phyloP scores from a whole-genome alignment of 1,140 invertebrate species.

The Elysia chlorotica region DNA sequence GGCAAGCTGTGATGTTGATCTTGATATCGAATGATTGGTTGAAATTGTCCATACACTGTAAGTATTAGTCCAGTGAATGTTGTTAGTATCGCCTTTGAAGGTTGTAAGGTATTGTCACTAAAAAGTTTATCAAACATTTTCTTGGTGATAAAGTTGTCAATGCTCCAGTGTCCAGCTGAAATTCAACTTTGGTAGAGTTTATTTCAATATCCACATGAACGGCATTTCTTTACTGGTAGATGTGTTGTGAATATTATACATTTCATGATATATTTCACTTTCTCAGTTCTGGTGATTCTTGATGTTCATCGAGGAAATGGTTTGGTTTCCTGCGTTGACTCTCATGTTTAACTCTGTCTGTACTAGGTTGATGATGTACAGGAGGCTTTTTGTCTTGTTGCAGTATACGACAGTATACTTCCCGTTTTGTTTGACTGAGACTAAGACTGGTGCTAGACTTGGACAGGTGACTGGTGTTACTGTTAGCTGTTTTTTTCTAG shows the following conservation, averaged over 20 bases:
- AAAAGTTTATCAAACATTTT: neutral
- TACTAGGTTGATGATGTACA: too few species aligned
- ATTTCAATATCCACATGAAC: neutral
- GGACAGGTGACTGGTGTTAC: too few species aligned
- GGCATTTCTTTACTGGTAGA: neutral
- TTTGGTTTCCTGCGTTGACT: too few species aligned
- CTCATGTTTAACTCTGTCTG: too few species aligned
- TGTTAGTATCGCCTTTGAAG: neutral
- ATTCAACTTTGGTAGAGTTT: neutral
- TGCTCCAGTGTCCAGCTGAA: neutral
- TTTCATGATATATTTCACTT: neutral
- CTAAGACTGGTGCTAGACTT: too few species aligned
- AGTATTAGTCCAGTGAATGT: neutral
- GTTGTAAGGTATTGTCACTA: neutral
- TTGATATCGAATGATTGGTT: neutral
- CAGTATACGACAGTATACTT: too few species aligned
- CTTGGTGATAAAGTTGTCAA: neutral
- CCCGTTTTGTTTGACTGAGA: too few species aligned
- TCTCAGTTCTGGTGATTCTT: neutral
- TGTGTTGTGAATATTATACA: neutral
- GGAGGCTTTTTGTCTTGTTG: too few species aligned
- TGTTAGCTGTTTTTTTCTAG: too few species aligned
- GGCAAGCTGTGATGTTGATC: neutral
- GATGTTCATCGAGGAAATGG: neutral
- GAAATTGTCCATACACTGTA: neutral